Evolutionary conservation across 2,797 vertebrate species (phyloP), one percentile per base, ranked within the genome.

Genomic region (Sebastes steindachneri): DNA sequence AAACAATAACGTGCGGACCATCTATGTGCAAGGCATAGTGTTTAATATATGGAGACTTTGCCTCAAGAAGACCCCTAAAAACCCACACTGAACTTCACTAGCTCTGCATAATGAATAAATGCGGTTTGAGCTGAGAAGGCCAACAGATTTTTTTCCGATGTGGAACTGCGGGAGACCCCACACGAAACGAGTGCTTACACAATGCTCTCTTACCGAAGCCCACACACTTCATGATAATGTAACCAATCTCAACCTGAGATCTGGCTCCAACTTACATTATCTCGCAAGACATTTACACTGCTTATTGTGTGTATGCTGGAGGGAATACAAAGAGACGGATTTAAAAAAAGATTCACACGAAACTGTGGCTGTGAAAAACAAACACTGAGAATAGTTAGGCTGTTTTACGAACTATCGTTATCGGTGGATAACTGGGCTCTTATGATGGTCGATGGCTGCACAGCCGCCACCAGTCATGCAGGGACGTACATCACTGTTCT

Each of bases 101-200:
- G 55, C 23, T 14, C 75, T 62, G 53, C 4, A 1, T 65, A 58
- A 64, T 53, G 57, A 86, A 75, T 62, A 60, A 54, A 70, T 76
- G 77, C 6, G 74, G 74, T 87, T 71, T 64, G 5, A 77, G 15
- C 64, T 70, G 55, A 65, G 48, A 84, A 66, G 2, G 11, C 15
- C 4, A 26, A 10, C 55, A 59, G 55, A 73, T 68, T 88, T 9
- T 89, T 79, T 45, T 45, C 87, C 63, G 0, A 51, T 67, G 70
- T 63, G 57, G 19, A 78, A 31, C 59, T 73, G 62, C 54, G 73
- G 66, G 58, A 79, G 83, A 87, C 83, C 83, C 75, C 86, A 83
- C 82, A 81, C 51, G 4, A 29, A 35, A 41, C n/a, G 51, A 66
- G 35, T 64, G 58, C n/a, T 82, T 72, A 71, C 53, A 48, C 64